Evolutionary conservation across 2,113 vertebrate genomes (phyloP).

Genomic region (Sinocyclocheilus maitianheensis): DNA sequence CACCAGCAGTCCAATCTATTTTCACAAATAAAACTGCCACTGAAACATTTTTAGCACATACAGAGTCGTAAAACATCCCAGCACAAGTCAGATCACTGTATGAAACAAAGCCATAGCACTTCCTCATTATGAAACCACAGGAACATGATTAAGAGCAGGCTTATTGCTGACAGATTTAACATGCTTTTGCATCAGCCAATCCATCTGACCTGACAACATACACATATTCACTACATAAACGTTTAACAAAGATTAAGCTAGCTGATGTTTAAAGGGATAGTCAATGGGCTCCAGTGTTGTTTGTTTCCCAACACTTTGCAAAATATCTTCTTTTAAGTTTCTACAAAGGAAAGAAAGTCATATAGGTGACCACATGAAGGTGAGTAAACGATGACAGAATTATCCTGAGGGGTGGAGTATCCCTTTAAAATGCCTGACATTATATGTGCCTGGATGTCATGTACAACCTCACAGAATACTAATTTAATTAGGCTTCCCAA

Average conservation of each 20-base stretch:
- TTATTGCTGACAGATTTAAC: neutral
- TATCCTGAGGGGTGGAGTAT: neutral
- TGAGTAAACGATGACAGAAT: neutral
- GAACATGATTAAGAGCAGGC: neutral
- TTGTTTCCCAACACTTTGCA: neutral
- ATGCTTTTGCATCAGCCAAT: neutral
- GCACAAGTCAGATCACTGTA: neutral
- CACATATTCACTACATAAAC: neutral
- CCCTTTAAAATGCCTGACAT: neutral
- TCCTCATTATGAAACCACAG: neutral
- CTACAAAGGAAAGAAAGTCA: neutral
- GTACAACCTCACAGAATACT: neutral
- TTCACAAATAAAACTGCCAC: conserved; percentile 29
- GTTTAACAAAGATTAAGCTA: neutral
- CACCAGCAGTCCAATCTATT: neutral
- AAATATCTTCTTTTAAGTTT: neutral
- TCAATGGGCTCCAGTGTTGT: neutral
- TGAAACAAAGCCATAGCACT: neutral
- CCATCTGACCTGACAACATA: neutral
- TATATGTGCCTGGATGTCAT: neutral
- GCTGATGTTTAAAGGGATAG: neutral
- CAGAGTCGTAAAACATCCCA: neutral
- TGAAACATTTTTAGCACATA: conserved; percentile 25
- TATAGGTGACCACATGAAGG: neutral
- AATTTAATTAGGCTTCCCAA: neutral